Percentiles rank a stretch among this genome's conserved stretches.
phyloP scores from a whole-genome alignment of 2,888 invertebrate genomes.

The Tetheella fluctuosa region DNA sequence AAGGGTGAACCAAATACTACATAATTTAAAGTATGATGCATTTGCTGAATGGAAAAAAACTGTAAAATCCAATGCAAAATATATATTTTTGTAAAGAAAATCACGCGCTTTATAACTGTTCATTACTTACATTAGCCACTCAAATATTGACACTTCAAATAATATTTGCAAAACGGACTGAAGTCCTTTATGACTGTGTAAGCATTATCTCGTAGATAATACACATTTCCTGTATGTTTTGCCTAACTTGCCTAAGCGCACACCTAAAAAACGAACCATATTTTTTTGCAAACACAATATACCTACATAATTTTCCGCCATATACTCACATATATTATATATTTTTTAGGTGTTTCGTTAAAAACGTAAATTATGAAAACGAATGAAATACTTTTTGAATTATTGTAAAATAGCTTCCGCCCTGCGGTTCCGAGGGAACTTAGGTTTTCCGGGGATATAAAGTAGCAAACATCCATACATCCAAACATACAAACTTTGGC shows the following conservation, averaged over 20 bases:
- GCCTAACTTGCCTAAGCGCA: not conserved
- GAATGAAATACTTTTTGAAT: too few species aligned
- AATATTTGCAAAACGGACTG: conserved; percentile 11
- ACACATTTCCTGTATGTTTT: conserved; percentile 7
- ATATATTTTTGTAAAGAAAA: conserved; percentile 16
- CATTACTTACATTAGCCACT: conserved; percentile 16
- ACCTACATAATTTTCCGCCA: not conserved
- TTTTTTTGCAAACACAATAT: not conserved
- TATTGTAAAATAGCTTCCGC: too few species aligned
- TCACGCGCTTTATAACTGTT: conserved; percentile 38
- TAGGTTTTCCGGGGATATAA: too few species aligned
- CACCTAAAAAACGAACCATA: not conserved
- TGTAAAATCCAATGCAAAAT: not conserved
- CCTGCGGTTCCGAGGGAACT: too few species aligned
- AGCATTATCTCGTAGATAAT: conserved; percentile 8
- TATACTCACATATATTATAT: not conserved
- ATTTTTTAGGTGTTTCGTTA: too few species aligned
- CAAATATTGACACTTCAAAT: conserved; percentile 25
- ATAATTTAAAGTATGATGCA: too few species aligned
- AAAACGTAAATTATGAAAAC: too few species aligned
- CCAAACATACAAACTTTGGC: too few species aligned
- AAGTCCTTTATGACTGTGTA: conserved; percentile 12
- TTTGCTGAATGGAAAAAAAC: not conserved
- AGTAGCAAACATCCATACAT: too few species aligned
- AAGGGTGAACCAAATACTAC: too few species aligned